phyloP scores from a whole-genome alignment of 2,888 invertebrate species.

The Pristionchus mayeri region DNA sequence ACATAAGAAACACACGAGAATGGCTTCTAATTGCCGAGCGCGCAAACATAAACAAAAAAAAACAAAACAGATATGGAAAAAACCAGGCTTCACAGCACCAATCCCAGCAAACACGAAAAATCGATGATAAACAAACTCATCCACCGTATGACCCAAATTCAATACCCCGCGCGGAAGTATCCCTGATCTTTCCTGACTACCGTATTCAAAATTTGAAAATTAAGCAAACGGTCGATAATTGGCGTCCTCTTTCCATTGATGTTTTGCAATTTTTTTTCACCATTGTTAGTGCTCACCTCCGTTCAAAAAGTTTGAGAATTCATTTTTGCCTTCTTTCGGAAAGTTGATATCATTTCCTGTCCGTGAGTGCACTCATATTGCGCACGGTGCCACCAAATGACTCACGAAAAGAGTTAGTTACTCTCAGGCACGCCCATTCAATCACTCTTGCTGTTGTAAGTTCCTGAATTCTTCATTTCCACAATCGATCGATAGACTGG shows the following conservation, averaged over 20 bases:
- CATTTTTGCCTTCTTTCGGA: not conserved
- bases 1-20: not conserved
- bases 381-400: not conserved
- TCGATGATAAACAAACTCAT: not conserved
- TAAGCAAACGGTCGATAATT: no score
- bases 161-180: not conserved
- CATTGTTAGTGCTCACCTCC: not conserved
- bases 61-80: no score
- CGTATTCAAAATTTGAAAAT: no score
- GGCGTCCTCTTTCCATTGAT: no score
- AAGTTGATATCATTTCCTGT: not conserved
- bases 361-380: not conserved
- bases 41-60: not conserved
- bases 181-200: constrained; percentile 15
- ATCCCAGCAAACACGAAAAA: not conserved
- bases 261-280: not conserved
- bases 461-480: not conserved
- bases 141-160: not conserved
- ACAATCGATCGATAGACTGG: constrained; percentile 34
- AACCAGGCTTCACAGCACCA: no score
- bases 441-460: not conserved
- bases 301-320: not conserved
- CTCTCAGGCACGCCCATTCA: not conserved
- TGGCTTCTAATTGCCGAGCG: not conserved
- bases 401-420: not conserved